Evolutionary conservation across 1,140 invertebrate species (phyloP).

Genomic region (Anoplophora glabripennis): DNA sequence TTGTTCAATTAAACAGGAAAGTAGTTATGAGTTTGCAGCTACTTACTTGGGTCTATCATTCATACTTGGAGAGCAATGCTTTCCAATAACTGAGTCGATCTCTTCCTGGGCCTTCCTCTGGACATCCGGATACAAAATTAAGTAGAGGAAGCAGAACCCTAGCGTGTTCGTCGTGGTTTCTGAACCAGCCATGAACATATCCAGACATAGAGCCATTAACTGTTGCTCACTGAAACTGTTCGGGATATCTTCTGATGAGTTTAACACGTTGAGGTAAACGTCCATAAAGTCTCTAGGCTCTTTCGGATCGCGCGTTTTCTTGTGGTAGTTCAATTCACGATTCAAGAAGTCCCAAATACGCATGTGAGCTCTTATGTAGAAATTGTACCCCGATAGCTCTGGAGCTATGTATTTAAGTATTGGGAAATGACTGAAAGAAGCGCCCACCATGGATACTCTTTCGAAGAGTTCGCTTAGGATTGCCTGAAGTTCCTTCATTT

Average conservation of each 20-base stretch:
- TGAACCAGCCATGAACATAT: conserved; percentile 76
- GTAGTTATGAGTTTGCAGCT: too few species aligned
- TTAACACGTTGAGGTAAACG: conserved; percentile 69
- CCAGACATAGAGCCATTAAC: conserved; percentile 72
- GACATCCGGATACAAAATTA: conserved; percentile 73
- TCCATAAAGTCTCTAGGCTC: conserved; percentile 82
- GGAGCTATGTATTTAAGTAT: conserved; percentile 71
- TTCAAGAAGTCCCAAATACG: conserved; percentile 69
- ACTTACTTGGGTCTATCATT: conserved; percentile 68
- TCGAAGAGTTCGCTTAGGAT: conserved; percentile 68
- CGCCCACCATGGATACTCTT: conserved; percentile 74
- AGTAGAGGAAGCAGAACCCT: conserved; percentile 74
- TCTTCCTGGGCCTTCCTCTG: conserved; percentile 78
- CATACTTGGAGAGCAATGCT: conserved; percentile 63
- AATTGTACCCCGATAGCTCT: conserved; percentile 70
- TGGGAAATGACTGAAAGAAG: conserved; percentile 75
- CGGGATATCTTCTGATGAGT: conserved; percentile 48
- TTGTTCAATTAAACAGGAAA: too few species aligned
- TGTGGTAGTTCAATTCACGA: conserved; percentile 72
- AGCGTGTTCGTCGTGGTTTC: conserved; percentile 80
- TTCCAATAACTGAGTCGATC: conserved; percentile 73
- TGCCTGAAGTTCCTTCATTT: conserved; percentile 64
- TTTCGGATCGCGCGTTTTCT: conserved; percentile 59
- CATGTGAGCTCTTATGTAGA: conserved; percentile 66
- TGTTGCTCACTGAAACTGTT: conserved; percentile 57